A percentile compares a stretch with the other conserved stretches of the same genome.
These are phyloP conservation scores for Agrotis ipsilon DNA, from an alignment of 2,888 invertebrate genomes.

Conservation along the genomic window DNA sequence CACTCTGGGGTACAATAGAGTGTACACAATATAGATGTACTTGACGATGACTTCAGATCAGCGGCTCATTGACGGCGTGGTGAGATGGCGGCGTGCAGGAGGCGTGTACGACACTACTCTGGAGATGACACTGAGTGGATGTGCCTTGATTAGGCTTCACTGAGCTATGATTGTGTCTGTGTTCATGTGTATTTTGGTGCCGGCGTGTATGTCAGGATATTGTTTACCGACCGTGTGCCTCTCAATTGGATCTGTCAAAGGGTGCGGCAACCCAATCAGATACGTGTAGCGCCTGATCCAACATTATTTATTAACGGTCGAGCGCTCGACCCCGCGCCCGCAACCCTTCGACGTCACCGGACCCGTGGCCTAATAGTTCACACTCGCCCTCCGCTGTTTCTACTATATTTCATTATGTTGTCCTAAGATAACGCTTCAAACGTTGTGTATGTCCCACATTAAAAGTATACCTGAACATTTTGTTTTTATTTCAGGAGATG, in stretches of 20 bases:
- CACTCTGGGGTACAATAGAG: not conserved
- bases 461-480: not conserved
- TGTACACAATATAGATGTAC: not conserved
- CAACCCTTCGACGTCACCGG: not conserved
- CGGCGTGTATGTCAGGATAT: slow-evolving; percentile 10
- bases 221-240: slow-evolving; percentile 31
- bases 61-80: slow-evolving; percentile 26
- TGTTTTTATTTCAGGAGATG: not conserved
- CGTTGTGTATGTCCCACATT: slow-evolving; percentile 4
- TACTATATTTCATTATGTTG: slow-evolving; percentile 13
- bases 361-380: slow-evolving; percentile 18
- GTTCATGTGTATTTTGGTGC: not conserved
- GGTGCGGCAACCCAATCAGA: slow-evolving; percentile 50
- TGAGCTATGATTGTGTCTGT: not conserved
- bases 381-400: slow-evolving; percentile 19
- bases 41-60: slow-evolving; percentile 4
- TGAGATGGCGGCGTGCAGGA: slow-evolving; percentile 2
- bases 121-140: slow-evolving; percentile 34
- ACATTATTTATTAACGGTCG: slow-evolving; percentile 43
- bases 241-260: slow-evolving; percentile 50
- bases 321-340: slow-evolving; percentile 1
- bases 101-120: slow-evolving; percentile 17
- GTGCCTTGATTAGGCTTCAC: slow-evolving; percentile 30
- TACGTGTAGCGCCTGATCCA: slow-evolving; percentile 37
- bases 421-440: slow-evolving; percentile 10